phyloP scores from a whole-genome alignment of 2,797 vertebrate species.

The Glossophaga mutica region DNA sequence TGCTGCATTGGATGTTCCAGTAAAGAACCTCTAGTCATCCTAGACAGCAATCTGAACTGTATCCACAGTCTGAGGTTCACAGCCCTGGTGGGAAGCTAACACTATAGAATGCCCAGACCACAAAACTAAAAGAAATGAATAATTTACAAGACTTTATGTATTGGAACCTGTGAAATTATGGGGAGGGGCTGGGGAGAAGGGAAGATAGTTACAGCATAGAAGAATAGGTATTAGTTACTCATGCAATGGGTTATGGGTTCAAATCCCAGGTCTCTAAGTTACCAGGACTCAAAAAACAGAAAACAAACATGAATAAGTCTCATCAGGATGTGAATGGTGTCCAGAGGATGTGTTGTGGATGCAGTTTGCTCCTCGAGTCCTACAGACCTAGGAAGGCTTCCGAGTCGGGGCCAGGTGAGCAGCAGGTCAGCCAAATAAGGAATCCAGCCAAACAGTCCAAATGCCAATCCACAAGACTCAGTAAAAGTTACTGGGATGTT shows the following conservation, averaged over 20 bases:
- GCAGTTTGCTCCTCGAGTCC: background rate
- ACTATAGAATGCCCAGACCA: too few relatives aligned
- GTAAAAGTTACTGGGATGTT: background rate
- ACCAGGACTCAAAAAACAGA: background rate
- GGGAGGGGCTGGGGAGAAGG: background rate
- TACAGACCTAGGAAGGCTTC: background rate
- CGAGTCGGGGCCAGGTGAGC: background rate
- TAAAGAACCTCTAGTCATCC: background rate
- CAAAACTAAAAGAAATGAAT: background rate
- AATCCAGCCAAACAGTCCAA: too few relatives aligned
- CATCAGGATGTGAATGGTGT: fast-evolving
- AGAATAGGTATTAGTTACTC: background rate
- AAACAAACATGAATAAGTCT: background rate
- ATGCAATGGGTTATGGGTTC: fast-evolving
- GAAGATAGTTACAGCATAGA: background rate
- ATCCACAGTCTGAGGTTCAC: fast-evolving
- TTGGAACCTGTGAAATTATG: background rate
- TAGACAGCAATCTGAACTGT: background rate
- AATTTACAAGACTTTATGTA: background rate
- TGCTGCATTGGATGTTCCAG: fast-evolving
- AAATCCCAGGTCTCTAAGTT: background rate
- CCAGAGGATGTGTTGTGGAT: too few relatives aligned
- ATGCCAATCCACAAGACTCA: background rate
- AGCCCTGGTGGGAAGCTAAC: background rate
- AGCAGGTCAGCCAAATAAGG: background rate